Base-by-base conservation (phyloP, 2,888 invertebrate species). In the Tenthredo distinguenda region DNA sequence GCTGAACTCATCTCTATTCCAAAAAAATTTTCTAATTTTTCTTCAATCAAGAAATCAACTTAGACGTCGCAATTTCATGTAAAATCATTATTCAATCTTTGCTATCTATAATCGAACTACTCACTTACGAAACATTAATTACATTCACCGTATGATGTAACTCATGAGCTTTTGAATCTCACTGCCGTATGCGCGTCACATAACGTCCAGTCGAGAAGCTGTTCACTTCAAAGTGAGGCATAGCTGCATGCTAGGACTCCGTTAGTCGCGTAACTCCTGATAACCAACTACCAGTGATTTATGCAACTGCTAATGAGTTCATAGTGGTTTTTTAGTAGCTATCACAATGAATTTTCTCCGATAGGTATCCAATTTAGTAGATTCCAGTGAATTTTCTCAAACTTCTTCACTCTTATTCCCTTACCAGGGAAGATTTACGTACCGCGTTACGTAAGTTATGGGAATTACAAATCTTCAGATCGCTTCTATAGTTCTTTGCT, bases 221-320 rank as follows among this genome's bases (percentile, higher is more conserved):
- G 71, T n/a, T 71, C 34, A 37, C 71, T 71, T 71, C 71, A 71
- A 71, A n/a, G 71, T 71, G 71, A 71, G n/a, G n/a, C n/a, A 71
- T 71, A n/a, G 15, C 18, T n/a, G n/a, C 18, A 71, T 34, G 37
- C 34, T 7, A 18, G 2, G 37, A 37, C 34, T 71, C n/a, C 40
- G 34, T 71, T 34, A 71, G 34, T 71, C 31, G 18, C 43, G 68
- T 34, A 74, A 74, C 43, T 74, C n/a, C 40, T 43, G 12, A 43
- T 74, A 10, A 26, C 43, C 21, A 74, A 74, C 74, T 74, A 43
- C 74, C 18, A 21, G n/a, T 74, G 74, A 74, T 43, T 40, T 74
- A 74, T 74, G 1, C 6, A 34, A 68, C 12, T 34, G 18, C 26
- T 68, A 34, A 68, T 68, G 68, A 34, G 68, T 34, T 68, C 68